Evolutionary conservation across 2,113 vertebrate genomes (phyloP), one percentile per base, ranked within the genome.

Genomic region (Tichodroma muraria): DNA sequence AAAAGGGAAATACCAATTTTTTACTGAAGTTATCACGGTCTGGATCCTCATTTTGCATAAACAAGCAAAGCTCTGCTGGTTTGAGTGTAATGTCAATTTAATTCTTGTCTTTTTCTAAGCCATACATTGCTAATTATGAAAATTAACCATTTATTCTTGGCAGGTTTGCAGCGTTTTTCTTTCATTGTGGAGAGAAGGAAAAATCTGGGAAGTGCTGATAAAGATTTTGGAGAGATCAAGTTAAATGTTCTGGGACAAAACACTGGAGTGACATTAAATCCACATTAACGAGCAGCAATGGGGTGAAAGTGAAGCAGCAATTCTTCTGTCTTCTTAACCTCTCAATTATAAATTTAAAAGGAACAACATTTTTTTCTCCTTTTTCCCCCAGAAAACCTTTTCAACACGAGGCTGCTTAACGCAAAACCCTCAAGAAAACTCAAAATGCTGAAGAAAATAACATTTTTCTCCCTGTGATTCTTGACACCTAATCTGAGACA

Each of bases 291-390:
- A 96, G 93, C 90, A 96, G 93, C 90, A 93, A 44, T 20, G 68
- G 54, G 69, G 60, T 77, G 73, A 59, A 61, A 89, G 24, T 61
- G 85, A 95, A 95, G 85, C 96, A 97, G 91, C 83, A 82, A 40
- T 65, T 25, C 28, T 44, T 76, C 33, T 79, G 17, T 38, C 8
- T 9, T 77, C 50, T 87, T n/a, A 78, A 76, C 49, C 31, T 42
- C 50, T 94, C 59, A 33, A 23, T 60, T 25, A 35, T n/a, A 85
- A 75, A 59, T 44, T 23, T 47, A 27, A 78, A 92, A 81, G 38
- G 45, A 90, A 37, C 10, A 19, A 15, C 8, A 0, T 15, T 49
- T 68, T 66, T 20, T 17, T 11, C 4, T 9, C 15, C 25, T 18
- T 4, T 15, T 6, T n/a, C 7, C 11, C 22, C 33, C 3, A 16